Evolutionary conservation across 2,113 vertebrate species (phyloP), one percentile per base, ranked within the genome.

Genomic region (Zosterops lateralis): DNA sequence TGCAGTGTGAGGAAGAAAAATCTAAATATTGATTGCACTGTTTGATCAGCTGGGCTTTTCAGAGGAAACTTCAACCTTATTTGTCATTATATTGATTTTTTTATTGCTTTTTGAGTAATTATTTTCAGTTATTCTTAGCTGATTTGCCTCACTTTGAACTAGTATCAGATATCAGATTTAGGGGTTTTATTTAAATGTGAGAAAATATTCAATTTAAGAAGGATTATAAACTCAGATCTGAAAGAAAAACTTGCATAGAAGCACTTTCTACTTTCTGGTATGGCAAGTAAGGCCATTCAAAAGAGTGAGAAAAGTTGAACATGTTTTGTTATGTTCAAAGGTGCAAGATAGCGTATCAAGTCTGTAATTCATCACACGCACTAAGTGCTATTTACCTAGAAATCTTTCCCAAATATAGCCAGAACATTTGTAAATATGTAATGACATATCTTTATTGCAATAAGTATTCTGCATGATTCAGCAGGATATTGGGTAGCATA

Each of bases 71-170:
- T 94, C 84, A 87, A 76, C 72, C 57, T 80, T 75, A 87, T 93
- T 93, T 93, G 68, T 91, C 36, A 60, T 62, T 32, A 72, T 89
- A 91, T 78, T 77, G 79, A 93, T 90, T 90, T 71, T 58, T 71
- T 81, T 67, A 70, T 81, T 92, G 51, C 42, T 31, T 53, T 95
- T 83, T 88, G 50, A 72, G 42, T 73, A 87, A 93, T 79, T 92
- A 93, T 94, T 96, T 95, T 93, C 54, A 76, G 76, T 95, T 95
- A 83, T 84, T 96, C 91, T 92, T 95, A 85, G 80, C 73, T 87
- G 89, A 93, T 96, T 93, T 93, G 78, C 60, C 64, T 96, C 24
- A 29, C 77, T 94, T 96, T 94, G 88, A 96, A 83, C 70, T 93
- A 77, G 48, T 70, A 95, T 94, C 91, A 93, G 65, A 76, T 84